Evolutionary conservation across 2,888 invertebrate species (phyloP), one percentile per base, ranked within the genome.

Genomic region (Neoascia interrupta): DNA sequence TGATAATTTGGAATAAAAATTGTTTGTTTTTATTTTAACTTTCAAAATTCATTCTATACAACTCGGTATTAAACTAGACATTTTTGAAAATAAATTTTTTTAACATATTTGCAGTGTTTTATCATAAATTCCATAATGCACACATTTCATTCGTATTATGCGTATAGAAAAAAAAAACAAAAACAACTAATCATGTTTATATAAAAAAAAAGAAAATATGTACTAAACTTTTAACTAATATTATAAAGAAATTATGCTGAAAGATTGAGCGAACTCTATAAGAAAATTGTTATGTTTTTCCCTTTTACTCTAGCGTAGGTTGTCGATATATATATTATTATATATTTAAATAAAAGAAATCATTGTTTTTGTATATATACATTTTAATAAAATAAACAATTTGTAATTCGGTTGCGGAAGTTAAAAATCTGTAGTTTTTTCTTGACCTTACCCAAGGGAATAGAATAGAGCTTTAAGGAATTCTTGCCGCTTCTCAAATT

Each of bases 401-500:
- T 73, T 79, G 66, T 79, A 79, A 79, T 73, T 79, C 66, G 79
- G 79, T 79, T 79, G 73, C 73, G 79, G 79, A 79, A 51, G 26
- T 58, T 49, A 51, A 47, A 3, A 1, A n/a, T n/a, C n/a, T n/a
- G n/a, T n/a, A n/a, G n/a, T n/a, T n/a, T n/a, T n/a, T n/a, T n/a
- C n/a, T n/a, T n/a, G n/a, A n/a, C n/a, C n/a, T n/a, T n/a, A n/a
- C n/a, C n/a, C n/a, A n/a, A n/a, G n/a, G n/a, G n/a, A n/a, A n/a
- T n/a, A n/a, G n/a, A n/a, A n/a, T n/a, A n/a, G n/a, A n/a, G n/a
- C n/a, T n/a, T n/a, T n/a, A n/a, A n/a, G n/a, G n/a, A n/a, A n/a
- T n/a, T n/a, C n/a, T n/a, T n/a, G n/a, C n/a, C n/a, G n/a, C n/a
- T n/a, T n/a, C n/a, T n/a, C n/a, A n/a, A n/a, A n/a, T n/a, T n/a